These are phyloP conservation scores for Seira musarum DNA, from an alignment of 2,888 invertebrate genomes.

Conservation along the genomic window DNA sequence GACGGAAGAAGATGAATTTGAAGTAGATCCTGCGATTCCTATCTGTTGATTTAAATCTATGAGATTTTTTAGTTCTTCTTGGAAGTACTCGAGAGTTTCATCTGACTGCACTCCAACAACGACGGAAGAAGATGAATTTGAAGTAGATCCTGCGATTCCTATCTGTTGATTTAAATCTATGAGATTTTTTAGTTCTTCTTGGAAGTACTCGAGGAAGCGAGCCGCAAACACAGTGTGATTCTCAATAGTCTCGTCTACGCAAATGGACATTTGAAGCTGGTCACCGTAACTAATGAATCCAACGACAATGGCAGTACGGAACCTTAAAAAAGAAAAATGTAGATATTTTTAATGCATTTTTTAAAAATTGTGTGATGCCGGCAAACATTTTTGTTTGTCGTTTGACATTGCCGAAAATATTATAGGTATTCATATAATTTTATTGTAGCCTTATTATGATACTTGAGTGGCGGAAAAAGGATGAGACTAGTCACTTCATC, in stretches of 20 bases:
- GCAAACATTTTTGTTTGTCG: no score
- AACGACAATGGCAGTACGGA: slow-evolving; percentile 63
- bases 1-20: background rate
- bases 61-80: slow-evolving; percentile 53
- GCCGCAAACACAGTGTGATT: slow-evolving; percentile 57
- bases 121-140: background rate
- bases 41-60: slow-evolving; percentile 16
- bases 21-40: background rate
- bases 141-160: background rate
- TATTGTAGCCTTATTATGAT: background rate
- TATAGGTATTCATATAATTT: no score
- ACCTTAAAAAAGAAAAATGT: slow-evolving; percentile 7
- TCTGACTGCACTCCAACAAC: no score
- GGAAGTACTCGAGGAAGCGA: slow-evolving; percentile 59
- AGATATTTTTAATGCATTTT: background rate
- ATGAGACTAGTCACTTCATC: slow-evolving; percentile 61
- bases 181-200: slow-evolving; percentile 58
- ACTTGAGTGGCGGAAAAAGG: slow-evolving; percentile 64
- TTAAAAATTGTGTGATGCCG: no score
- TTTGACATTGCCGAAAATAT: no score
- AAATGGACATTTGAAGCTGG: slow-evolving; percentile 58
- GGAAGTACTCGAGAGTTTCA: slow-evolving; percentile 58
- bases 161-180: slow-evolving; percentile 27
- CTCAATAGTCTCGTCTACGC: slow-evolving; percentile 58
- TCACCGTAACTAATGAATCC: slow-evolving; percentile 65